phyloP scores from a whole-genome alignment of 2,888 invertebrate genomes.

The Terebella lapidaria region DNA sequence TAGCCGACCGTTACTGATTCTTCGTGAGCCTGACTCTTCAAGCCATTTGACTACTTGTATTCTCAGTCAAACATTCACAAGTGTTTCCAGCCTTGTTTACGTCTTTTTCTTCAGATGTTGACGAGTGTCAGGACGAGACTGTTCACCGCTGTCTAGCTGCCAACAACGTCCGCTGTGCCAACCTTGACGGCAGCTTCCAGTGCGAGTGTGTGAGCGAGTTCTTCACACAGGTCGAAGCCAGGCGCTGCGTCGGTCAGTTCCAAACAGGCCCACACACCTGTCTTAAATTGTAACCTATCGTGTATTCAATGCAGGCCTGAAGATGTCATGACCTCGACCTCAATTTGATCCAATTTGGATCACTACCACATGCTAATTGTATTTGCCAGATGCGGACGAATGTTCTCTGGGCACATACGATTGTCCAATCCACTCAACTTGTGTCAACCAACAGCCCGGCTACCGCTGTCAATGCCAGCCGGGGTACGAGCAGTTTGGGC shows the following conservation, averaged over 20 bases:
- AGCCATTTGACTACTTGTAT: too few species aligned
- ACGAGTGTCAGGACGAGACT: neutral
- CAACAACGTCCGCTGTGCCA: neutral
- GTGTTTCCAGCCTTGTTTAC: too few species aligned
- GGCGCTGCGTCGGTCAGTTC: neutral
- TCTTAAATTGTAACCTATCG: too few species aligned
- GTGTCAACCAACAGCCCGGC: neutral
- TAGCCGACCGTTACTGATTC: too few species aligned
- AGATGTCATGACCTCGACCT: too few species aligned
- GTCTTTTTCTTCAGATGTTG: neutral
- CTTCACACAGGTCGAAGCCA: neutral
- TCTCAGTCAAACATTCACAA: too few species aligned
- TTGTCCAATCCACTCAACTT: neutral
- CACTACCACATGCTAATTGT: too few species aligned
- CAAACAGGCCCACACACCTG: too few species aligned
- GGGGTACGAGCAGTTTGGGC: neutral
- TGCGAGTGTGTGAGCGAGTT: neutral
- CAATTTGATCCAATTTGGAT: too few species aligned
- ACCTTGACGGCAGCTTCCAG: neutral
- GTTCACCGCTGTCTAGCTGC: neutral
- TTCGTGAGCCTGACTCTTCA: too few species aligned
- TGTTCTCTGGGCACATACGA: neutral
- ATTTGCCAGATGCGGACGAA: neutral
- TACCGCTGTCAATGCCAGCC: neutral
- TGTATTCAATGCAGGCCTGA: too few species aligned